Evolutionary conservation across 53 echinoderm and acorn worm species (phyloP).

Genomic region (Stichopus horrens): DNA sequence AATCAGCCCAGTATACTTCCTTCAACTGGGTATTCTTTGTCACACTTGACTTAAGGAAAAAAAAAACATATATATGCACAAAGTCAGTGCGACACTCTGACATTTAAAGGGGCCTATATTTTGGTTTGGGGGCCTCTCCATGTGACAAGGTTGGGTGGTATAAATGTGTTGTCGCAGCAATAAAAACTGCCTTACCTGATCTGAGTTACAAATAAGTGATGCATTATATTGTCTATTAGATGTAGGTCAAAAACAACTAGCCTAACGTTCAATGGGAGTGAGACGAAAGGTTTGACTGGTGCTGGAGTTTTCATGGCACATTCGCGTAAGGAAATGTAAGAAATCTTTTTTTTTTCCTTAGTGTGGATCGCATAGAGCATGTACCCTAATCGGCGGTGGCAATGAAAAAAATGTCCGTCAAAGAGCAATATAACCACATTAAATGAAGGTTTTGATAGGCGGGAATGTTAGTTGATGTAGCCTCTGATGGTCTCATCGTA

Average conservation of each 20-base stretch:
- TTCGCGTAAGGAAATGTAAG: too few species aligned
- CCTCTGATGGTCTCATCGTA: too few species aligned
- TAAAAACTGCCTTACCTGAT: slow-evolving; percentile 23
- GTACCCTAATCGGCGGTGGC: too few species aligned
- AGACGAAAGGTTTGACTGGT: too few species aligned
- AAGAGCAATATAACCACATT: too few species aligned
- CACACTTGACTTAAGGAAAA: slow-evolving; percentile 17
- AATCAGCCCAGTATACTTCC: slow-evolving; percentile 8
- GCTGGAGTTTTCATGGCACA: too few species aligned
- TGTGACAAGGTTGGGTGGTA: slow-evolving; percentile 1
- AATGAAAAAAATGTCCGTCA: too few species aligned
- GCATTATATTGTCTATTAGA: background rate
- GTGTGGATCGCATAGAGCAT: too few species aligned
- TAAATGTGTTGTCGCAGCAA: background rate
- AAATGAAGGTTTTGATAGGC: too few species aligned
- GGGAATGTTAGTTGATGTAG: too few species aligned
- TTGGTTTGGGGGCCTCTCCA: slow-evolving; percentile 7
- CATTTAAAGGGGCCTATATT: slow-evolving; percentile 33
- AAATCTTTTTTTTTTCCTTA: too few species aligned
- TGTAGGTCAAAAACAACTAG: background rate
- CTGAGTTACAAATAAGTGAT: background rate
- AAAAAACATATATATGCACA: background rate
- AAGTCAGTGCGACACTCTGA: slow-evolving; percentile 35
- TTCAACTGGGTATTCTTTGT: slow-evolving; percentile 12
- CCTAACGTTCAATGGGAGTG: background rate